phyloP scores from a whole-genome alignment of 2,113 vertebrate species.

The Bostrychus sinensis region DNA sequence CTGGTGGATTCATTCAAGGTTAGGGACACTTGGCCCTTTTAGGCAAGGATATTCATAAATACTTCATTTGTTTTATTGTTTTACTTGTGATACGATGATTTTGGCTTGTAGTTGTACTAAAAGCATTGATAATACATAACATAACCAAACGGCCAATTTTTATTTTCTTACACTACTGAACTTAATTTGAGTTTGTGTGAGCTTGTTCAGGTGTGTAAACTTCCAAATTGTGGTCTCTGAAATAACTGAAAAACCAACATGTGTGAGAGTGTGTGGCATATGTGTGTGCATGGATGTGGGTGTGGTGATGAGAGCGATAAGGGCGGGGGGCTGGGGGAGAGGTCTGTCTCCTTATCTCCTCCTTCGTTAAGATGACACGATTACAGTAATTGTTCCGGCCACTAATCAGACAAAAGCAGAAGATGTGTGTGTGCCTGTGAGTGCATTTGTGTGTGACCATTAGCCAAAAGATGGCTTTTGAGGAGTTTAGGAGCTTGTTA shows the following conservation, averaged over 20 bases:
- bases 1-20: too few relatives aligned
- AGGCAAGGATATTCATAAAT: too few relatives aligned
- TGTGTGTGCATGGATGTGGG: slow-evolving; percentile 16
- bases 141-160: too few relatives aligned
- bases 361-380: slow-evolving; percentile 79
- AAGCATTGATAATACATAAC: too few relatives aligned
- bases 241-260: not conserved
- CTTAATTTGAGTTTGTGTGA: too few relatives aligned
- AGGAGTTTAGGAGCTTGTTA: slow-evolving; percentile 1
- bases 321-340: slow-evolving; percentile 44
- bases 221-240: too few relatives aligned
- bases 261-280: not conserved
- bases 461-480: slow-evolving; percentile 7
- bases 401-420: slow-evolving; percentile 73
- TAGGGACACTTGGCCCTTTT: too few relatives aligned
- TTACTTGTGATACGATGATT: too few relatives aligned
- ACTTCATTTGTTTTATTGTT: too few relatives aligned
- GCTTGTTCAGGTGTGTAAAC: too few relatives aligned
- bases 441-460: slow-evolving; percentile 32
- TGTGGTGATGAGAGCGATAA: slow-evolving; percentile 61
- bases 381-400: slow-evolving; percentile 81
- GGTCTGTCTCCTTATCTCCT: slow-evolving; percentile 71
- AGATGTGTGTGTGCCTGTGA: slow-evolving; percentile 39
- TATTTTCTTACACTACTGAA: too few relatives aligned
- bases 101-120: too few relatives aligned